Evolutionary conservation across 2,888 invertebrate species (phyloP), one percentile per base, ranked within the genome.

Genomic region (Scaptomyza parva): DNA sequence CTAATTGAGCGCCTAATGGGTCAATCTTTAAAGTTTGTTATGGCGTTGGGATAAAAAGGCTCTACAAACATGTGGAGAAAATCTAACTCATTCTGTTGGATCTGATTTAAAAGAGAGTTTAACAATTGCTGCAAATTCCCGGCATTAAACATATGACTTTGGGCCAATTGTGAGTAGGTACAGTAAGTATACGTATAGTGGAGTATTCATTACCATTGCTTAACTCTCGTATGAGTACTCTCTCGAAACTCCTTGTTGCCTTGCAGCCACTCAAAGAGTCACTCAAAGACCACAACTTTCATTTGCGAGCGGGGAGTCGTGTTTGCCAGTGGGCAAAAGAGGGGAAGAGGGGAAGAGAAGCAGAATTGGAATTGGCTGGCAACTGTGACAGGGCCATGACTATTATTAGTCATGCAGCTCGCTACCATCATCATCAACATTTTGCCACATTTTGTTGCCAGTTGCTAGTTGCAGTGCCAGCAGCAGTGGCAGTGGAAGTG

Each of bases 341-440:
- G 20, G 40, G 12, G 44, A 26, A 17, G 35, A n/a, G n/a, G n/a
- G n/a, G 3, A 26, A 35, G 65, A 24, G 24, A 24, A 24, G 9
- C 28, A 28, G 28, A 9, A 8, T 51, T 51, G 58, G 43, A 51
- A 40, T 52, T 55, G 59, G 59, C 72, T 51, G 35, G 7, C 62
- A 59, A 45, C 44, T 58, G 72, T 73, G 73, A 74, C 73, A 74
- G 74, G 74, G 24, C 79, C 68, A 79, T 79, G 73, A 79, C 82
- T 79, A 79, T 79, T 79, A 79, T 79, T 79, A 79, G 76, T 73
- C 61, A 58, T 65, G 72, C 59, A 48, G 71, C 59, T 17, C 8
- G 30, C 50, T 50, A 35, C 58, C 70, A 51, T n/a, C n/a, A n/a
- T n/a, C 70, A 65, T 65, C 70, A 70, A 53, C 66, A 70, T 70